Percentiles rank a stretch among this genome's conserved stretches.
Conservation (phyloP, 2,797 vertebrate species). For the Mormyrops boulengeri region DNA sequence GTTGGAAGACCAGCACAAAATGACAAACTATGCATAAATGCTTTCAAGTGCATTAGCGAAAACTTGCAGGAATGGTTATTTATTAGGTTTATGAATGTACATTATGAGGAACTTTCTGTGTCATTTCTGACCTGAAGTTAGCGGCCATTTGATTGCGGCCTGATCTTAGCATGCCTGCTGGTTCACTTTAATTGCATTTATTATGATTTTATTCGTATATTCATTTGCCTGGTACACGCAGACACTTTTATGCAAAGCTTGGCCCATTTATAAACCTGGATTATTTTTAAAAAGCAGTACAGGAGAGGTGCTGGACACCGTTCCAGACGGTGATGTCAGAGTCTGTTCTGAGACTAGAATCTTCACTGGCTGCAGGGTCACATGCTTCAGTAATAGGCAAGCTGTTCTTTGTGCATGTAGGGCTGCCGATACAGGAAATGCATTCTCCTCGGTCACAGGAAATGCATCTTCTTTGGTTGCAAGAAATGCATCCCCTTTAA, state of each 20-base stretch:
- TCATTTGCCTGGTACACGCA: neutral
- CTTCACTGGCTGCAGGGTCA: neutral
- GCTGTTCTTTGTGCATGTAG: neutral
- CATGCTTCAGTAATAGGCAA: neutral
- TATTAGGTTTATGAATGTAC: neutral
- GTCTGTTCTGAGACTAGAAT: neutral
- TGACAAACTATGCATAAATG: too few relatives aligned
- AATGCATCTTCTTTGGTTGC: neutral
- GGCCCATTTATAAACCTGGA: neutral
- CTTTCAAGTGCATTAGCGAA: neutral
- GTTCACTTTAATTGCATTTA: neutral
- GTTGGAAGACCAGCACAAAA: neutral
- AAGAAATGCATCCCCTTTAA: neutral
- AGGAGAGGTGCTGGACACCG: neutral
- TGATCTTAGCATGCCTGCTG: neutral
- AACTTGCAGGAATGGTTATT: neutral
- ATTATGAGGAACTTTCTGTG: neutral
- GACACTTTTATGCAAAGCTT: neutral
- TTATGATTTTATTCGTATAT: neutral
- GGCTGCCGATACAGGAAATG: neutral
- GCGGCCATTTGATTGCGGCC: neutral
- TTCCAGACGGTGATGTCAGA: neutral
- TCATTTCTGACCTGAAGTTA: neutral
- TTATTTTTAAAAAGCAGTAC: neutral
- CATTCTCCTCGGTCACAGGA: neutral